These are phyloP conservation scores for Kradibia gibbosae DNA, from an alignment of 1,140 invertebrate species.

Conservation along the genomic window DNA sequence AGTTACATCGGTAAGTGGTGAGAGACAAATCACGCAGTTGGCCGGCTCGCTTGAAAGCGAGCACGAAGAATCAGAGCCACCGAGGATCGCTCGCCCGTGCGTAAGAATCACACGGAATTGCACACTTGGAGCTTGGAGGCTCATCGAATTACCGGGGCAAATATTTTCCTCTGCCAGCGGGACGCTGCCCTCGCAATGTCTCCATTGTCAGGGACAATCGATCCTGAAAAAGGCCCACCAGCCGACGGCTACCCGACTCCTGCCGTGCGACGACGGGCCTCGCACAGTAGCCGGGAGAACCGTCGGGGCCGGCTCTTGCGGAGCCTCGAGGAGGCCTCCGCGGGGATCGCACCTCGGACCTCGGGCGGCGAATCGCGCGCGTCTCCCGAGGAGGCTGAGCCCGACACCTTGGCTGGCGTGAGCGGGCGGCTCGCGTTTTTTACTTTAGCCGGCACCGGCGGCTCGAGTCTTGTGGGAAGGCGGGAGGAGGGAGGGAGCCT, in stretches of 20 bases:
- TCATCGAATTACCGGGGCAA: slow-evolving; percentile 3
- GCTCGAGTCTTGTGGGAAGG: background rate
- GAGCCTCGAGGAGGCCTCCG: too few species aligned
- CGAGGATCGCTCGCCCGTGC: background rate
- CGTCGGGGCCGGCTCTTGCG: too few species aligned
- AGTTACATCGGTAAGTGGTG: too few species aligned
- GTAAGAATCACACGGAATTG: background rate
- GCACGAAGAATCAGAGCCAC: too few species aligned
- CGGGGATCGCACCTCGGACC: slow-evolving; percentile 1
- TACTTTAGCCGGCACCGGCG: too few species aligned
- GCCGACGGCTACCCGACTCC: background rate
- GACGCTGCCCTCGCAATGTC: background rate
- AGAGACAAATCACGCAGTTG: too few species aligned
- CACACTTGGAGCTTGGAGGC: background rate
- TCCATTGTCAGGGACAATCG: slow-evolving; percentile 34
- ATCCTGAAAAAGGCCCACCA: slow-evolving; percentile 11
- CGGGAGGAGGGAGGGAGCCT: background rate
- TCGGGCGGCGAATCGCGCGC: background rate
- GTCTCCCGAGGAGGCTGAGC: background rate
- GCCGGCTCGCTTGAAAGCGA: too few species aligned
- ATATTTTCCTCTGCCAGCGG: slow-evolving; percentile 3
- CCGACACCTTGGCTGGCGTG: background rate
- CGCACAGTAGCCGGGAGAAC: slow-evolving; percentile 12
- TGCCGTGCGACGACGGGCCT: slow-evolving; percentile 21
- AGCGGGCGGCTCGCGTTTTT: too few species aligned